phyloP scores from a whole-genome alignment of 2,797 vertebrate genomes.

The Momotus momota region DNA sequence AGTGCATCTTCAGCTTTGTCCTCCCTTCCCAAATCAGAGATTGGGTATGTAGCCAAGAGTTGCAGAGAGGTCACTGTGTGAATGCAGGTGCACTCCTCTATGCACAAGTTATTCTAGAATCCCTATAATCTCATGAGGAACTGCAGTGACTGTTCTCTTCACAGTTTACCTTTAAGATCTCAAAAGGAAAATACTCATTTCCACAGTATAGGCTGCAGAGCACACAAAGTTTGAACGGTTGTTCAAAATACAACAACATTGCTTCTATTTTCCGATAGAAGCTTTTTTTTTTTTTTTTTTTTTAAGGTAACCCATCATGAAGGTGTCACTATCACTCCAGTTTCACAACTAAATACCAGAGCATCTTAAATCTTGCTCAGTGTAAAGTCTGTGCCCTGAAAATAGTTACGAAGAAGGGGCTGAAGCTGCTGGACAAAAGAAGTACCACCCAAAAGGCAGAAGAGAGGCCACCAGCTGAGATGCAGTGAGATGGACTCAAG shows the following conservation, averaged over 20 bases:
- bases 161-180: not conserved
- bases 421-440: not conserved
- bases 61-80: not conserved
- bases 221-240: not conserved
- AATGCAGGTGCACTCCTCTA: not conserved
- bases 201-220: not conserved
- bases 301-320: not conserved
- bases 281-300: too few species aligned
- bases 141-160: not conserved
- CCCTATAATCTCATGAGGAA: not conserved
- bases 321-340: not conserved
- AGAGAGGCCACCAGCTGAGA: not conserved
- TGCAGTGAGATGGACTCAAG: rapidly evolving
- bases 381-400: not conserved
- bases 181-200: not conserved
- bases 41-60: not conserved
- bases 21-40: not conserved
- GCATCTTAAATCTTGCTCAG: not conserved
- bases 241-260: not conserved
- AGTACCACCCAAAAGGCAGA: not conserved
- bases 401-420: not conserved
- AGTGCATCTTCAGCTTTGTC: not conserved
- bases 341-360: not conserved
- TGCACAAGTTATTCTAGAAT: not conserved
- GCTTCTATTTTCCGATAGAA: not conserved